Evolutionary conservation across 2,797 vertebrate genomes (phyloP).

Genomic region (Danio jaintianensis): DNA sequence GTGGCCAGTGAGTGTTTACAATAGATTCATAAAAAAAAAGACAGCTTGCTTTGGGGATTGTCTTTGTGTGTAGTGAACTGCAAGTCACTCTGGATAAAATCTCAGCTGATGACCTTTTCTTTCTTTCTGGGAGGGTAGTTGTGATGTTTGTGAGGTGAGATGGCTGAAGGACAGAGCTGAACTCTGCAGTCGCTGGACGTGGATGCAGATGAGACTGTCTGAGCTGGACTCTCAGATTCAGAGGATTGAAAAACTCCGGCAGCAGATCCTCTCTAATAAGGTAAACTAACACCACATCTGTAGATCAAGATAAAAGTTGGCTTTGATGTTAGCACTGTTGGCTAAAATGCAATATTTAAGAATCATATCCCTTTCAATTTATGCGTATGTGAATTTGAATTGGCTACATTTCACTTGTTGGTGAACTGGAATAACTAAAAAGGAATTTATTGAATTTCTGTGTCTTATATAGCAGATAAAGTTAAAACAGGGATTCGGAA

Average conservation of each 20-base stretch:
- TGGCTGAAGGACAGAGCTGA: slow-evolving; percentile 89
- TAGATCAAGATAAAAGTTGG: neutral
- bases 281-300: slow-evolving; percentile 25
- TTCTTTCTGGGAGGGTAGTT: slow-evolving; percentile 66
- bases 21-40: too few species aligned
- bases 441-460: neutral
- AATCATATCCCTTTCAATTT: neutral
- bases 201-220: slow-evolving; percentile 90
- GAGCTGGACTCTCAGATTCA: slow-evolving; percentile 90
- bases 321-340: neutral
- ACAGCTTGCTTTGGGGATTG: neutral
- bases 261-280: slow-evolving; percentile 66
- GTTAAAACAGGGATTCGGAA: neutral
- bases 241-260: slow-evolving; percentile 84
- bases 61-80: neutral
- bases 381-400: too few species aligned
- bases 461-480: neutral
- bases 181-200: slow-evolving; percentile 91
- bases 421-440: neutral
- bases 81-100: neutral
- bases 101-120: slow-evolving; percentile 15
- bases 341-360: neutral
- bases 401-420: neutral
- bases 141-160: slow-evolving; percentile 80
- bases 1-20: too few species aligned